These are phyloP conservation scores for Plotosus lineatus DNA, from an alignment of 2,113 vertebrate species.

Conservation along the genomic window DNA sequence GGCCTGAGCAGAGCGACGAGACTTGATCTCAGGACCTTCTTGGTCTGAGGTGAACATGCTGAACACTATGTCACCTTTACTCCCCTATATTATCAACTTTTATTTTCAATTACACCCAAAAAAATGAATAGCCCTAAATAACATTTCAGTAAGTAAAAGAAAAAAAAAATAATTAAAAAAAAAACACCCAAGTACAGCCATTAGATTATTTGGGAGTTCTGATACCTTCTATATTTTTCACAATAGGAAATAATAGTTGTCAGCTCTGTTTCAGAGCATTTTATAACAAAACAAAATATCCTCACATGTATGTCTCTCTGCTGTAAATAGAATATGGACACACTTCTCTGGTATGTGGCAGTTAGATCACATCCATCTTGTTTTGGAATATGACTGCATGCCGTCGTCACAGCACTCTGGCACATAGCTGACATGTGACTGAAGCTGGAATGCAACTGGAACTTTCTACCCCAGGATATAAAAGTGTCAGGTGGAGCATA, in stretches of 20 bases:
- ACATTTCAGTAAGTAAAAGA: neutral
- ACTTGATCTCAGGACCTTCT: no score
- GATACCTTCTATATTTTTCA: neutral
- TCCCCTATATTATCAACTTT: no score
- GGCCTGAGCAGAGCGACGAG: no score
- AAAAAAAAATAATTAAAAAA: no score
- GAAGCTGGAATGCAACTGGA: slow-evolving; percentile 63
- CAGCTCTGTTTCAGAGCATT: neutral
- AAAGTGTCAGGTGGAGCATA: slow-evolving; percentile 45
- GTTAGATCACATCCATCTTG: slow-evolving; percentile 54
- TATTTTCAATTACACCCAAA: neutral
- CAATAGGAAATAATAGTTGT: neutral
- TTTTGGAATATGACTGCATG: slow-evolving; percentile 65
- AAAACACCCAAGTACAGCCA: neutral
- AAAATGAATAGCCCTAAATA: neutral
- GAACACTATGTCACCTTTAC: no score
- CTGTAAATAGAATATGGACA: slow-evolving; percentile 73
- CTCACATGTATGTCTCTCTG: slow-evolving; percentile 17
- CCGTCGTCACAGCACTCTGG: slow-evolving; percentile 50
- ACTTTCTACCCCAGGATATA: slow-evolving; percentile 63
- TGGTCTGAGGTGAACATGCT: no score
- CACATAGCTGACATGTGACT: slow-evolving; percentile 25
- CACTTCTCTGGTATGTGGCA: slow-evolving; percentile 64
- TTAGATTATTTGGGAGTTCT: neutral
- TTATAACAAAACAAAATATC: slow-evolving; percentile 13